A percentile compares a stretch with the other conserved stretches of the same genome.
These are phyloP conservation scores for Acanthoscelides obtectus DNA, from an alignment of 2,888 invertebrate species.

Conservation along the genomic window DNA sequence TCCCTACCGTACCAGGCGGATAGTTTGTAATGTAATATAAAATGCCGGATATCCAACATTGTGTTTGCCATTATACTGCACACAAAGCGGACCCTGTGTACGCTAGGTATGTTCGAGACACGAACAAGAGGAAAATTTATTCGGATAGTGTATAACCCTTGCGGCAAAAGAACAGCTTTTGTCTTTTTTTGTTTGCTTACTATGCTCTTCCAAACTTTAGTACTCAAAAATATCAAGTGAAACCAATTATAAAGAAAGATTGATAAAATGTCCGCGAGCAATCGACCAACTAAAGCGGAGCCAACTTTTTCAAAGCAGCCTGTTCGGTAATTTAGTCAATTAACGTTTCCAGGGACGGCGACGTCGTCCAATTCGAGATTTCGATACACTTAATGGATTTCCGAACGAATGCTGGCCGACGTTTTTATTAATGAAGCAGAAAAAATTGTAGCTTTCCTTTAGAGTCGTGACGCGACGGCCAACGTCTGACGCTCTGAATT, in stretches of 20 bases:
- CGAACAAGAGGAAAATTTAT: too few species aligned
- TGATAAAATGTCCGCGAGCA: not conserved
- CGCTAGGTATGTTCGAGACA: too few species aligned
- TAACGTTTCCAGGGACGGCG: not conserved
- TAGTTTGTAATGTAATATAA: too few species aligned
- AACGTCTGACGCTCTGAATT: not conserved
- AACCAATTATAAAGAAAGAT: not conserved
- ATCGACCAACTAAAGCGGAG: not conserved
- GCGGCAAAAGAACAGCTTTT: too few species aligned
- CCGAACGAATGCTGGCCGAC: not conserved
- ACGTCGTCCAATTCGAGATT: not conserved
- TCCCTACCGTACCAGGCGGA: too few species aligned
- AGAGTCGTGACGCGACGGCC: not conserved
- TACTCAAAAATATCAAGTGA: not conserved
- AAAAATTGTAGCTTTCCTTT: not conserved
- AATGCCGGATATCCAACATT: too few species aligned
- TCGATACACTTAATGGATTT: not conserved
- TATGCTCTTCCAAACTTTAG: too few species aligned
- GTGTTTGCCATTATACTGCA: too few species aligned
- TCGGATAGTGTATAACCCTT: too few species aligned
- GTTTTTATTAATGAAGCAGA: not conserved
- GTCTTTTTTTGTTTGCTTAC: too few species aligned
- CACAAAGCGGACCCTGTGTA: too few species aligned
- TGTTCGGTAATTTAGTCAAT: not conserved
- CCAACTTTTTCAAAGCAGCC: not conserved